Conservation (phyloP, 2,797 vertebrate genomes). For the Taeniopygia guttata region DNA sequence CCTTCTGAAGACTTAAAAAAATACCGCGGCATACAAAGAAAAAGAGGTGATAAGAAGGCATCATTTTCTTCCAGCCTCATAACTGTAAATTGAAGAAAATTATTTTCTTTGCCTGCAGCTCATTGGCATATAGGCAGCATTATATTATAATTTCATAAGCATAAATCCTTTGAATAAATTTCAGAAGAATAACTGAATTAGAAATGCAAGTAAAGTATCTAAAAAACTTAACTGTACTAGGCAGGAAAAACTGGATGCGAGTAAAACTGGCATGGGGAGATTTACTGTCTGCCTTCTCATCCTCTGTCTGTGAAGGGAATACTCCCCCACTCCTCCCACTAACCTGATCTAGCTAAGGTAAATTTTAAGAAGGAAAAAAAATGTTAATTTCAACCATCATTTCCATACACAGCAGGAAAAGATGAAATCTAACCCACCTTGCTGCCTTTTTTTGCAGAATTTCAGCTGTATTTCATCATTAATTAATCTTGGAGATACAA, state of each 20-base stretch:
- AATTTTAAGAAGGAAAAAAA: constrained; percentile 40
- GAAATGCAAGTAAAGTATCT: constrained; percentile 82
- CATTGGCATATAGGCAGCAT: constrained; percentile 83
- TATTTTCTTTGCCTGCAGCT: constrained; percentile 86
- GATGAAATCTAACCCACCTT: constrained; percentile 16
- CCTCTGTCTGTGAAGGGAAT: constrained; percentile 53
- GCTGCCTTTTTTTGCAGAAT: constrained; percentile 56
- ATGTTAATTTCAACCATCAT: constrained; percentile 22
- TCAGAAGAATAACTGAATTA: constrained; percentile 84
- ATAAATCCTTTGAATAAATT: constrained; percentile 87
- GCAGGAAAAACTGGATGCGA: constrained; percentile 51
- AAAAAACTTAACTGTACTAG: constrained; percentile 74
- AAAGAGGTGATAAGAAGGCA: constrained; percentile 80
- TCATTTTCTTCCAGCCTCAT: constrained; percentile 80
- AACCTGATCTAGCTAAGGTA: constrained; percentile 58
- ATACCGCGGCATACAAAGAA: constrained; percentile 75
- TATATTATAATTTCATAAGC: constrained; percentile 87
- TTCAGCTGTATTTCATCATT: constrained; percentile 73
- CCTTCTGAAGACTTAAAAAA: constrained; percentile 83
- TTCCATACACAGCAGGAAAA: constrained; percentile 9
- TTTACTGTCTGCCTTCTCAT: constrained; percentile 34
- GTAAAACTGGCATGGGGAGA: constrained; percentile 15
- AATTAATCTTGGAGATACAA: constrained; percentile 76
- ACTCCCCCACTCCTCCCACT: constrained; percentile 41
- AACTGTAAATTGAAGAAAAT: constrained; percentile 88